Evolutionary conservation across 2,888 invertebrate genomes (phyloP).

Genomic region (Eilema griseolum): DNA sequence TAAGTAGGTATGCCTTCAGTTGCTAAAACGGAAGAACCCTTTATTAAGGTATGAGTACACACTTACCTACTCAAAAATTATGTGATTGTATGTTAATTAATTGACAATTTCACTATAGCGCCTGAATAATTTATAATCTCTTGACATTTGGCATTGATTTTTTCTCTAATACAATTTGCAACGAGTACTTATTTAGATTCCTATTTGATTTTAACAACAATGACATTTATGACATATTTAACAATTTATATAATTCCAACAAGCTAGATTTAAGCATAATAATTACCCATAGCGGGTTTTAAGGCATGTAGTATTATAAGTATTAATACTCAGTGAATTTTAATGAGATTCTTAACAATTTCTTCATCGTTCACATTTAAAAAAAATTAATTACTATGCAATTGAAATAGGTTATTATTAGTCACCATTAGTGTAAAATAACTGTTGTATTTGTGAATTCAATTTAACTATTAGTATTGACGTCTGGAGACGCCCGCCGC

Average conservation of each 20-base stretch:
- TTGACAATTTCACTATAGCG: background rate
- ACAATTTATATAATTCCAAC: background rate
- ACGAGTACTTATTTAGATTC: background rate
- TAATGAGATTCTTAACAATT: background rate
- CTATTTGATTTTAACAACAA: too few species aligned
- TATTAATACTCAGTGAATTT: background rate
- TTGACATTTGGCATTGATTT: background rate
- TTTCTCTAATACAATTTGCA: background rate
- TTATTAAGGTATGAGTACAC: too few species aligned
- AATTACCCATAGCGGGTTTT: background rate
- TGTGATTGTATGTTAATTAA: background rate
- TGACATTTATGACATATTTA: background rate
- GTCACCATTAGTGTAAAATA: too few species aligned
- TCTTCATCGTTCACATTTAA: background rate
- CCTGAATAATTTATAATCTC: background rate
- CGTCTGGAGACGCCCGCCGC: too few species aligned
- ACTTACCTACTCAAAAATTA: background rate
- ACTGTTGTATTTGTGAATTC: background rate
- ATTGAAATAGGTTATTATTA: background rate
- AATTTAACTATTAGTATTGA: background rate
- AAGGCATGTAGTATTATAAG: background rate
- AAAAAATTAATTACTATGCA: background rate
- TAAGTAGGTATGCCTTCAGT: too few species aligned
- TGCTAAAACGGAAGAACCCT: too few species aligned
- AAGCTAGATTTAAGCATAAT: slow-evolving; percentile 3